phyloP scores from a whole-genome alignment of 2,113 vertebrate species.

The Oceanites oceanicus region DNA sequence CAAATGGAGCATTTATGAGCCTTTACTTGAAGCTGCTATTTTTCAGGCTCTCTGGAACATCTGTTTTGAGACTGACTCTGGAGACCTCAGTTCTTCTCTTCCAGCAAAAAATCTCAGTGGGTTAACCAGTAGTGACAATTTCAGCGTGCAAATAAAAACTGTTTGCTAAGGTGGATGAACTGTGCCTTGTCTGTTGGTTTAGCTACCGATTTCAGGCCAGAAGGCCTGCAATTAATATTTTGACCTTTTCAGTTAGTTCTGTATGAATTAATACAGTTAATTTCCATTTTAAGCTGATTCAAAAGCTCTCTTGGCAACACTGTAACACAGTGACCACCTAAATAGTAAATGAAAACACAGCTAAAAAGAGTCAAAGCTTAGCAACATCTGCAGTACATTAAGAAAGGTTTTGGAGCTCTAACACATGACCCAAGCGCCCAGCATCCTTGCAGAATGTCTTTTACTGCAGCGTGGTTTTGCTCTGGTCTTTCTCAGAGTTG shows the following conservation, averaged over 20 bases:
- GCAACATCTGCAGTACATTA: constrained; percentile 60
- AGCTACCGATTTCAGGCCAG: background rate
- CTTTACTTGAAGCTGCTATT: background rate
- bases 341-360: constrained; percentile 37
- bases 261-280: background rate
- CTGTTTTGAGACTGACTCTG: background rate
- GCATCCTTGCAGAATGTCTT: constrained; percentile 1
- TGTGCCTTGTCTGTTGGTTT: background rate
- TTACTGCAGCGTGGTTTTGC: constrained; percentile 17
- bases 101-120: background rate
- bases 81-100: background rate
- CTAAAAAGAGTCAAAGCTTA: background rate
- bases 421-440: background rate
- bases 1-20: background rate
- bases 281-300: background rate
- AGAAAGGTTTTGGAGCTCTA: constrained; percentile 20
- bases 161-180: background rate
- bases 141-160: background rate
- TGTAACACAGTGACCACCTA: background rate
- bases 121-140: background rate
- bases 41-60: background rate
- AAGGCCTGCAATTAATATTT: background rate
- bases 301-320: background rate
- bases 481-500: constrained; percentile 51
- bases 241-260: background rate